Conservation (phyloP, 2,888 invertebrate genomes). For the Pristionchus japonicus region DNA sequence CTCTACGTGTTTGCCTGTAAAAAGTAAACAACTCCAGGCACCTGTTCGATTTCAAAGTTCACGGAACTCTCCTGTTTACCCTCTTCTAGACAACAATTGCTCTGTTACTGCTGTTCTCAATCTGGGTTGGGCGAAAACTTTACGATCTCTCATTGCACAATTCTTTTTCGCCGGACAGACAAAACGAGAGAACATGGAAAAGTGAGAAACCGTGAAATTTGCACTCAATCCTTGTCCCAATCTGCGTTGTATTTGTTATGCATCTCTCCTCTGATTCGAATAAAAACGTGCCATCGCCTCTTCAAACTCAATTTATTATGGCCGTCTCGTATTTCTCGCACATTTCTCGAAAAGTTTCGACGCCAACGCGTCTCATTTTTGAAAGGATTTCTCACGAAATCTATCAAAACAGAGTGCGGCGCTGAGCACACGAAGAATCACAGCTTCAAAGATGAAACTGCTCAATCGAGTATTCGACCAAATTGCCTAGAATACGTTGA, state of each 20-base stretch:
- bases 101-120: too few species aligned
- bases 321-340: background rate
- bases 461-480: background rate
- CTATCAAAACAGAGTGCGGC: background rate
- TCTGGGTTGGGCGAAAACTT: too few species aligned
- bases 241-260: constrained; percentile 11
- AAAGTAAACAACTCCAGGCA: too few species aligned
- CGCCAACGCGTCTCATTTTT: background rate
- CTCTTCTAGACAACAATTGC: background rate
- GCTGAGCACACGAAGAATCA: background rate
- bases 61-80: background rate
- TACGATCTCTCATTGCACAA: too few species aligned
- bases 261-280: background rate
- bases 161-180: background rate
- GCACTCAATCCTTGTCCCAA: background rate
- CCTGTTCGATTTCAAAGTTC: too few species aligned
- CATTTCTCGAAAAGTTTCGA: constrained; percentile 23
- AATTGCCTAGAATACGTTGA: background rate
- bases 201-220: too few species aligned
- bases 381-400: background rate
- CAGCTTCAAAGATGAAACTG: background rate
- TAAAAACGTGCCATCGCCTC: constrained; percentile 4
- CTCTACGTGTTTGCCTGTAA: too few species aligned
- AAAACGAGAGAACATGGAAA: background rate
- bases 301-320: constrained; percentile 29